These are phyloP conservation scores for Lordiphosa collinella DNA, from an alignment of 1,140 invertebrate genomes.

Conservation along the genomic window DNA sequence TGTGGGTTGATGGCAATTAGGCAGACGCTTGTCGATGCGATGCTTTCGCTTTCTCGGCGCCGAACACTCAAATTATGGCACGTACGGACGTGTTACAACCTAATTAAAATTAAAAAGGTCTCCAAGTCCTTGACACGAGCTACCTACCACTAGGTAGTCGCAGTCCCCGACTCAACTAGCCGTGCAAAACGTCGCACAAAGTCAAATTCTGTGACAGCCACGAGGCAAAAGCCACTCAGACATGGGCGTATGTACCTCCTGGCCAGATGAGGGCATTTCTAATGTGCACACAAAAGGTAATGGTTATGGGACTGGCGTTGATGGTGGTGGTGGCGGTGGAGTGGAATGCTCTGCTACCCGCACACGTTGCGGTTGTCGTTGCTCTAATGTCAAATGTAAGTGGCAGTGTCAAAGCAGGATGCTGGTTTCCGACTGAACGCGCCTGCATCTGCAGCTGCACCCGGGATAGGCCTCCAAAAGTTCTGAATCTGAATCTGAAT, in stretches of 20 bases:
- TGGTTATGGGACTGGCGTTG: slow-evolving; percentile 32
- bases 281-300: slow-evolving; percentile 48
- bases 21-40: slow-evolving; percentile 36
- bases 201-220: slow-evolving; percentile 67
- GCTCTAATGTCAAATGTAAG: slow-evolving; percentile 44
- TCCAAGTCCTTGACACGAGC: slow-evolving; percentile 71
- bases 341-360: slow-evolving; percentile 16
- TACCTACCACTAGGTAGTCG: slow-evolving; percentile 5
- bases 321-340: slow-evolving; percentile 11
- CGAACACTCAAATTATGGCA: slow-evolving; percentile 55
- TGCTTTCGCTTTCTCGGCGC: slow-evolving; percentile 28
- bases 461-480: slow-evolving; percentile 7
- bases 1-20: slow-evolving; percentile 54
- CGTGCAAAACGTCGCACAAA: slow-evolving; percentile 58
- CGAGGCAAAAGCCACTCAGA: slow-evolving; percentile 67
- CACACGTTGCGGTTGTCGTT: slow-evolving; percentile 21
- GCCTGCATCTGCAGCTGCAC: slow-evolving; percentile 27
- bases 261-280: slow-evolving; percentile 46
- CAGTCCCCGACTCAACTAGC: slow-evolving; percentile 6
- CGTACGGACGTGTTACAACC: slow-evolving; percentile 72
- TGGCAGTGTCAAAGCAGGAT: slow-evolving; percentile 36
- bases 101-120: slow-evolving; percentile 69
- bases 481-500: slow-evolving; percentile 36
- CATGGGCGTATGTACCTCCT: slow-evolving; percentile 31
- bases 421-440: slow-evolving; percentile 7